Conservation (phyloP, 2,888 invertebrate genomes). For the Nephrotoma guestfalica region DNA sequence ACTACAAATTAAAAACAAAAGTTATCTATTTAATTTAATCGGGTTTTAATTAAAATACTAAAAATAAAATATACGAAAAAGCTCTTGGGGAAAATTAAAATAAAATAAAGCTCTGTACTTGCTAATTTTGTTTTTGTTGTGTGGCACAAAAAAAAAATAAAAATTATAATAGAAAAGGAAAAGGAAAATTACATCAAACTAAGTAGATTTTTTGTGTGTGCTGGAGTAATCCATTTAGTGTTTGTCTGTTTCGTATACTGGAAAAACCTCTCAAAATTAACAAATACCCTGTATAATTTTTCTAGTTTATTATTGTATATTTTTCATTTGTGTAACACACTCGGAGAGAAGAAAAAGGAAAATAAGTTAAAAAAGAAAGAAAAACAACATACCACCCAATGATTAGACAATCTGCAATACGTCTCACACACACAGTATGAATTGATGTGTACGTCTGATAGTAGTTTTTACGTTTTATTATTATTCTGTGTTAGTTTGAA, state of each 20-base stretch:
- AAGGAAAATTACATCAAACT: not conserved
- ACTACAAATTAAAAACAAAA: not conserved
- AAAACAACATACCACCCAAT: not conserved
- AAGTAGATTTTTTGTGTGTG: not conserved
- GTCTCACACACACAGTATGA: not conserved
- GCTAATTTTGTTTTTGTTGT: not conserved
- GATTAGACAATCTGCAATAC: not conserved
- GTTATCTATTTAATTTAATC: not conserved
- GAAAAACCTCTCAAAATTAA: not conserved
- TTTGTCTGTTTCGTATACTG: not conserved
- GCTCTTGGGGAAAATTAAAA: not conserved
- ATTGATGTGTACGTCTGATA: not conserved
- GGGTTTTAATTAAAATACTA: not conserved
- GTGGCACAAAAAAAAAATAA: not conserved
- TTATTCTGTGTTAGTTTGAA: not conserved
- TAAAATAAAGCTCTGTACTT: not conserved
- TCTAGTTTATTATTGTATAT: not conserved
- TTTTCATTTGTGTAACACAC: not conserved
- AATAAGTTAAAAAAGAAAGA: not conserved
- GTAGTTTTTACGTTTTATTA: not conserved
- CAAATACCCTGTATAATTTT: not conserved
- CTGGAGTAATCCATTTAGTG: not conserved
- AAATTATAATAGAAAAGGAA: not conserved
- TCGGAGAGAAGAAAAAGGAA: not conserved
- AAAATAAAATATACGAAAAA: not conserved